phyloP scores from a whole-genome alignment of 2,888 invertebrate genomes.

The Nomada flava region DNA sequence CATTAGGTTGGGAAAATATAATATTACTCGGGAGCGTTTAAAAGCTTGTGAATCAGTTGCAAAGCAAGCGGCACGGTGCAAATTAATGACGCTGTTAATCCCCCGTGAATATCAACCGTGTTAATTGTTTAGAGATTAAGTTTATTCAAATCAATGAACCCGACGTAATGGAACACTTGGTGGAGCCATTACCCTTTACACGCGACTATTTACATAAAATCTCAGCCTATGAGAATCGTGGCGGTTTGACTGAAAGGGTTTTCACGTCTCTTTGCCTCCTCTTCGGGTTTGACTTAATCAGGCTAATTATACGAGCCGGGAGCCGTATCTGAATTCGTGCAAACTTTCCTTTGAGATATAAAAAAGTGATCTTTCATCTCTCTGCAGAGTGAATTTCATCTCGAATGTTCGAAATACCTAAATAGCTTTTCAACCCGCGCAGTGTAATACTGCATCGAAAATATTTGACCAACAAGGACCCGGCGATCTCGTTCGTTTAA shows the following conservation, averaged over 20 bases:
- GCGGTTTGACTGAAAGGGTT: constrained; percentile 73
- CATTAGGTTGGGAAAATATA: not conserved
- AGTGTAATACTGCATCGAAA: too few relatives aligned
- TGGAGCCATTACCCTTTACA: constrained; percentile 75
- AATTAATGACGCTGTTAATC: constrained; percentile 25
- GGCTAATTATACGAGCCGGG: constrained; percentile 72
- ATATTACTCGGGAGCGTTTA: too few relatives aligned
- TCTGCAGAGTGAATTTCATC: too few relatives aligned
- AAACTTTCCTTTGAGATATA: constrained; percentile 22
- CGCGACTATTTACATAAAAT: constrained; percentile 77
- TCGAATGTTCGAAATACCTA: too few relatives aligned
- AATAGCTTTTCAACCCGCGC: too few relatives aligned
- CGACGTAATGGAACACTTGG: constrained; percentile 71
- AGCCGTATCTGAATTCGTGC: constrained; percentile 48
- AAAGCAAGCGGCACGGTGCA: not conserved
- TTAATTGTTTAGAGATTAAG: constrained; percentile 75
- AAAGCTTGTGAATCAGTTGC: not conserved
- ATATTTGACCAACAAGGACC: too few relatives aligned
- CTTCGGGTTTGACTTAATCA: constrained; percentile 74
- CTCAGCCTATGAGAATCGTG: constrained; percentile 71
- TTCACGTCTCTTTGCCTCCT: constrained; percentile 73
- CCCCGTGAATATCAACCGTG: constrained; percentile 52
- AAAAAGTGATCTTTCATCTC: constrained; percentile 33
- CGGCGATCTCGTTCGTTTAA: not conserved
- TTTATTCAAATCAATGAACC: constrained; percentile 71